Evolutionary conservation across 92 coral and sea anemone genomes (phyloP).

Genomic region (Palythoa heliodiscus): DNA sequence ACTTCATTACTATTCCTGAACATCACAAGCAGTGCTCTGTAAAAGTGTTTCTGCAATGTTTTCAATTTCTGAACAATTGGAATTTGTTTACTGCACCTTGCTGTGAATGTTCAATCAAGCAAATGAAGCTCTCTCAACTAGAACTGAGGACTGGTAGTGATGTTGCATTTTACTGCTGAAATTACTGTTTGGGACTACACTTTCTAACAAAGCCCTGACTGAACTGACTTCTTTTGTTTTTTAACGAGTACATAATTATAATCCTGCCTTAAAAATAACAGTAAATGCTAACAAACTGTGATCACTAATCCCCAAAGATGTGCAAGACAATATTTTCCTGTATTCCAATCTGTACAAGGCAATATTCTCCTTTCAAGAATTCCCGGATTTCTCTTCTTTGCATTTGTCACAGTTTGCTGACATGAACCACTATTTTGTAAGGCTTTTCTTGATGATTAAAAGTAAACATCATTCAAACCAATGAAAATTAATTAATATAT

Average conservation of each 20-base stretch:
- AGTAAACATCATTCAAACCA: not conserved
- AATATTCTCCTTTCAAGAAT: too few relatives aligned
- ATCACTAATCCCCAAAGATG: too few relatives aligned
- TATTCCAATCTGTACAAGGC: too few relatives aligned
- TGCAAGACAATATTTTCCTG: too few relatives aligned
- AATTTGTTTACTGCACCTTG: not conserved
- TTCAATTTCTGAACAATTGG: not conserved
- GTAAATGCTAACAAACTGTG: too few relatives aligned
- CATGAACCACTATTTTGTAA: not conserved
- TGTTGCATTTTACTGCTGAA: not conserved
- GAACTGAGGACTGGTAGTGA: conserved; percentile 40
- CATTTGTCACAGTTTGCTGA: not conserved
- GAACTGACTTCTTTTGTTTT: not conserved
- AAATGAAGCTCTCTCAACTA: conserved; percentile 14
- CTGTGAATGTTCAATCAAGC: conserved; percentile 38
- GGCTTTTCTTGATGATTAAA: not conserved
- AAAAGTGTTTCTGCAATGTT: not conserved
- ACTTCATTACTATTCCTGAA: conserved; percentile 28
- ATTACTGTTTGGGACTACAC: not conserved
- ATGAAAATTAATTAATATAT: too few relatives aligned
- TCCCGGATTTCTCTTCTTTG: too few relatives aligned
- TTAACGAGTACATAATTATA: not conserved
- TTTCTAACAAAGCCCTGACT: conserved; percentile 31
- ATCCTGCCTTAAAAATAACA: too few relatives aligned
- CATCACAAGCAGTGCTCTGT: conserved; percentile 21